Base-by-base conservation (phyloP, 2,797 vertebrate genomes). In the Ctenosaura bakeri region DNA sequence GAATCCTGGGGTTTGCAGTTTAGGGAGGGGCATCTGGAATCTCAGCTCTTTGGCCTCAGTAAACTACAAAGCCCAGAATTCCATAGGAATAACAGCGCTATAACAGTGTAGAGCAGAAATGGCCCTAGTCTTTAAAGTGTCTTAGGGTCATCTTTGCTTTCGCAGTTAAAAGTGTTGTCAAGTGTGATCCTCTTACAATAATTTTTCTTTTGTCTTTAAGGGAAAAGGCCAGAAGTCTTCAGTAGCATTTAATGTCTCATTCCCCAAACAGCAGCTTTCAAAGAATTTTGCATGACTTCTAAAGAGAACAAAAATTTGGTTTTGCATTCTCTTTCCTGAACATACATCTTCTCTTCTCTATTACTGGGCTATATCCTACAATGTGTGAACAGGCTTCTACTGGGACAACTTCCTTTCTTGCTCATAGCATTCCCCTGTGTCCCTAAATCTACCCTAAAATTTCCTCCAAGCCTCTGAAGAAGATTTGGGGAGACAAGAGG, bases 321-420 rank as follows among this genome's bases (percentile, higher is more conserved):
- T 85, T 79, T 71, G 22, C 46, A 46, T 81, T 54, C n/a, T 73
- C 56, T 79, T 86, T 86, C 76, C 64, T 85, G 50, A 77, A 62
- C 38, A 66, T 71, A 89, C 16, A 69, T 69, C 46, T 38, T 12
- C 22, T 54, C 77, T 69, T 32, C 54, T 81, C n/a, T 22, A 56
- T 87, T 50, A 52, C 24, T 52, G 26, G 42, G 42, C 32, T 59
- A 82, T n/a, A 59, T 38, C n/a, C 52, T 24, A 9, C 12, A 12
- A 24, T 13, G 38, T 9, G 9, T n/a, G 29, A 52, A 79, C 8
- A 79, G 50, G 7, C 50, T 56, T 56, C 26, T 79, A 10, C 52
- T 80, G 32, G 50, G 52, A 32, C 78, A 56, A 81, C 78, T 54
- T 59, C 32, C 54, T 56, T 18, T 81, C 52, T 54, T 62, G 20